Conservation (phyloP, 2,888 invertebrate species). For the Automeris io region DNA sequence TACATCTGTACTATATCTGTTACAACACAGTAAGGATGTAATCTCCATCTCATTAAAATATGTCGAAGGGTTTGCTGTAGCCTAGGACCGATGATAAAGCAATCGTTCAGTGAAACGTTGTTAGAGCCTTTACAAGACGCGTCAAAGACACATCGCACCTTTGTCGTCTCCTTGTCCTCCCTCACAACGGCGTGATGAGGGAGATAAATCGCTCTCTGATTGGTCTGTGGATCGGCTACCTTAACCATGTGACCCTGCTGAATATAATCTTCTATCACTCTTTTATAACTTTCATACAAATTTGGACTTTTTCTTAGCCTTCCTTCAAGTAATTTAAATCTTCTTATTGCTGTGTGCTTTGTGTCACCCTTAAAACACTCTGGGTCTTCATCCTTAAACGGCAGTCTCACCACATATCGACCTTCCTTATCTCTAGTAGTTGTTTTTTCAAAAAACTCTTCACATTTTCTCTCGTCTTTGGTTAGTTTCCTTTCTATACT, state of each 20-base stretch:
- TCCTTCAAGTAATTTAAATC: constrained; percentile 14
- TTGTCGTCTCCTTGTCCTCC: constrained; percentile 14
- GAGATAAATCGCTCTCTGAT: constrained; percentile 14
- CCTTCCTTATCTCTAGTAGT: too few species aligned
- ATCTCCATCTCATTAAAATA: constrained; percentile 15
- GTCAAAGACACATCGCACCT: too few species aligned
- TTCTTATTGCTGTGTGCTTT: constrained; percentile 1
- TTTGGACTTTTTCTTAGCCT: constrained; percentile 11
- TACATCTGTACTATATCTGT: constrained; percentile 16
- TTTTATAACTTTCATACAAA: constrained; percentile 14
- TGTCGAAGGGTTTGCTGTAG: constrained; percentile 16
- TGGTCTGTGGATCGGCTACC: background rate
- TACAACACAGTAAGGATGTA: constrained; percentile 9
- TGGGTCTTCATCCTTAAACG: too few species aligned
- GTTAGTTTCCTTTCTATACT: too few species aligned
- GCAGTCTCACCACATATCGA: too few species aligned
- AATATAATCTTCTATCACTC: constrained; percentile 19
- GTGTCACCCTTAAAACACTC: background rate
- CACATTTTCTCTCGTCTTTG: too few species aligned
- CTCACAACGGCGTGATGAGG: constrained; percentile 28
- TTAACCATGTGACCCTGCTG: constrained; percentile 14
- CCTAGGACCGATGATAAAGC: constrained; percentile 14
- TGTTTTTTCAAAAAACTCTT: too few species aligned
- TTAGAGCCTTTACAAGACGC: too few species aligned
- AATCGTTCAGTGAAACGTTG: constrained; percentile 21